Conservation (phyloP, 2,113 vertebrate genomes). For the Festucalex cinctus region DNA sequence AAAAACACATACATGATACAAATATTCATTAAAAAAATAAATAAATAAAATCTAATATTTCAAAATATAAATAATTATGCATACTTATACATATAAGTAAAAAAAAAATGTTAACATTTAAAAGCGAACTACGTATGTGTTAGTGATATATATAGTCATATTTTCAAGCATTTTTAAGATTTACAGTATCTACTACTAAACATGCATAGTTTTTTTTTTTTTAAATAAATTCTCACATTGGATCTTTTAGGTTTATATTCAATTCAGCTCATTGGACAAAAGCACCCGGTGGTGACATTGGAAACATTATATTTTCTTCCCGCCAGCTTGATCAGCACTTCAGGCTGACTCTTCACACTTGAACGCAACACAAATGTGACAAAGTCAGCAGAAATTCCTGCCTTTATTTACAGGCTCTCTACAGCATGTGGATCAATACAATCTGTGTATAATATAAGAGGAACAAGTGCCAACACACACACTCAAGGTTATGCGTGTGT, state of each 20-base stretch:
- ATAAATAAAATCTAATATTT: too few species aligned
- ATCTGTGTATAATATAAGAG: constrained; percentile 44
- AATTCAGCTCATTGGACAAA: neutral
- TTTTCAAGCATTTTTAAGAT: too few species aligned
- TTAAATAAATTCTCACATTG: neutral
- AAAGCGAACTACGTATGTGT: too few species aligned
- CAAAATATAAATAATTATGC: too few species aligned
- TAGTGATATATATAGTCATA: too few species aligned
- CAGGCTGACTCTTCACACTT: constrained; percentile 47
- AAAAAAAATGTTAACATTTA: too few species aligned
- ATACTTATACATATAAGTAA: too few species aligned
- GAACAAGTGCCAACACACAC: constrained; percentile 32
- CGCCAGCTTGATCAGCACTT: constrained; percentile 63
- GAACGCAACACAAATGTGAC: constrained; percentile 53
- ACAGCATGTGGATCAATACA: constrained; percentile 56
- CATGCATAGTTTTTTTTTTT: too few species aligned
- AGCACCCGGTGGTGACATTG: constrained; percentile 38
- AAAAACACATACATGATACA: too few species aligned
- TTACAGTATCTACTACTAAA: too few species aligned
- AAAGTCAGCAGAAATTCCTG: constrained; percentile 52
- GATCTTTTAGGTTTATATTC: constrained; percentile 30
- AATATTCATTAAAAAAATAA: too few species aligned
- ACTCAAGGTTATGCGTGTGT: constrained; percentile 6
- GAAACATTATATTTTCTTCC: constrained; percentile 51
- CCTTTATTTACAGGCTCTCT: constrained; percentile 60